Evolutionary conservation across 1,140 invertebrate genomes (phyloP), one percentile per base, ranked within the genome.

Genomic region (Calliphora vicina): DNA sequence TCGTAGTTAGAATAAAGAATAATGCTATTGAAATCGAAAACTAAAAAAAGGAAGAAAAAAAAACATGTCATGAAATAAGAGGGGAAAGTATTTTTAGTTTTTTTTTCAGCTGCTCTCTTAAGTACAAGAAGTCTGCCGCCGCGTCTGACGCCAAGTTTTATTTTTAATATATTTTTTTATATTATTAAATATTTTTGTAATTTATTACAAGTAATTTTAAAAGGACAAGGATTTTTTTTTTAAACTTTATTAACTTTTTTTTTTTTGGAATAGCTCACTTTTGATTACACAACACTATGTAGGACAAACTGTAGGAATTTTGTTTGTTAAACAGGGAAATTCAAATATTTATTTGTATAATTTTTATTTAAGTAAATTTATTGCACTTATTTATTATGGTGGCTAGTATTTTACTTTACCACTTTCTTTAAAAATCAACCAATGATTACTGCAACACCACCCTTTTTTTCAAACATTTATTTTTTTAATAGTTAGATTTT

Each of bases 91-190:
- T 23, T 67, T 67, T 20, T 67, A 67, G 50, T 57, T 57, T 57
- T 2, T 57, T n/a, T 57, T 67, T 67, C 10, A 35, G 15, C n/a
- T n/a, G 13, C n/a, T 13, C 50, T 57, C 50, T 57, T 57, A 57
- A 57, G 61, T 67, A 67, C 61, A 67, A 67, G 17, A 67, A 78
- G 74, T 78, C 74, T 78, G 74, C 74, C 74, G 74, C 74, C 74
- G 74, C 74, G 74, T 78, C 74, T 78, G 74, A 78, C 74, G 74
- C 74, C 74, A 78, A 78, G 42, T 78, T 9, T 17, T 74, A 12
- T 74, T 15, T 29, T 72, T 10, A 35, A 5, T 2, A 27, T 29
- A 29, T 35, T 73, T 73, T 43, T 45, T 23, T 67, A 5, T 67
- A 20, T 67, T 67, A 67, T 67, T 20, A 67, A 23, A 0, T 67